Evolutionary conservation across 2,797 vertebrate species (phyloP), one percentile per base, ranked within the genome.

Genomic region (Chelmon rostratus): DNA sequence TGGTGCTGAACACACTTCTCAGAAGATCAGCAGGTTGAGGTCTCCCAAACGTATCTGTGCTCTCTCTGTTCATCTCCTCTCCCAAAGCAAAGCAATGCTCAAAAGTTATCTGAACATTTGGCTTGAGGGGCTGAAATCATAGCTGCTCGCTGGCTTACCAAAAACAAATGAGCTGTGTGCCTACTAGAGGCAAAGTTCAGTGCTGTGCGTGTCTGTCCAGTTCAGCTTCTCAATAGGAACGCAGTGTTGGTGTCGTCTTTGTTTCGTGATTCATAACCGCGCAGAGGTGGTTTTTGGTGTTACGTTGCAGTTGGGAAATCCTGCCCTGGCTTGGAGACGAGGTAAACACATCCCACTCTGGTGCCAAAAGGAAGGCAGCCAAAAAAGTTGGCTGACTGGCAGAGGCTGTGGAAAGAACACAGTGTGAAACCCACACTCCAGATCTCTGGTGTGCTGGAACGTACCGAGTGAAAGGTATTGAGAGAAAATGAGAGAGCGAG

Each of bases 401-500:
- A 88, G 84, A 75, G 73, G 62, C 76, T 82, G 73, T 88, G 89
- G 86, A 90, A 90, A 88, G 80, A 90, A 79, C 69, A 81, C 79
- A 66, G 71, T 77, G 63, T 89, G 89, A 87, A 88, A 87, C 82
- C 72, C 68, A 88, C 73, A 83, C 88, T 84, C 84, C 56, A 65
- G 44, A 70, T 70, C 65, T 73, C 69, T 38, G 64, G 63, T 76
- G 81, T 69, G 70, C 68, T 52, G 81, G 67, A 86, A 83, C 68
- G 16, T 21, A 18, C 9, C 5, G 19, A 40, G 19, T 57, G 49
- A 62, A 63, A 64, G 68, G 31, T 46, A n/a, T 15, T 44, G 25
- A 66, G 61, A 65, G 21, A 73, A 2, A 3, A 35, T 68, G 25
- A 31, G 25, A 54, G 52, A 5, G 42, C 68, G 9, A 31, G 46